Conservation (phyloP, 2,888 invertebrate genomes). For the Eucriotettix oculatus region DNA sequence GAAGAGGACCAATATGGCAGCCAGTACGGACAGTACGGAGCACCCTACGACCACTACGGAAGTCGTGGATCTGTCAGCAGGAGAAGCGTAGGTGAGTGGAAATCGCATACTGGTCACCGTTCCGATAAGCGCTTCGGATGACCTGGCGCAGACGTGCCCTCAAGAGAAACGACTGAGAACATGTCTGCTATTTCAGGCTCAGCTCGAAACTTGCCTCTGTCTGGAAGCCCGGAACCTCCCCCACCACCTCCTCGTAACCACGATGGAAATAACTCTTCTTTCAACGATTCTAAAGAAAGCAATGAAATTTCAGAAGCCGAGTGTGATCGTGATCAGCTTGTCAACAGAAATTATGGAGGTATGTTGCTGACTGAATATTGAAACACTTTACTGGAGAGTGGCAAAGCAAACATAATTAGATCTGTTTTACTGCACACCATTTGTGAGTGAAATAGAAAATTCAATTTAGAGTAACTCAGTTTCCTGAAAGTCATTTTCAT, state of each 20-base stretch:
- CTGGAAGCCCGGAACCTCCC: constrained; percentile 42
- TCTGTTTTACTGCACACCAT: too few species aligned
- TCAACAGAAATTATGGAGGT: constrained; percentile 75
- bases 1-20: constrained; percentile 86
- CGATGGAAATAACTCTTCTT: constrained; percentile 53
- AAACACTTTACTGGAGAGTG: too few species aligned
- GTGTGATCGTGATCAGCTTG: constrained; percentile 66
- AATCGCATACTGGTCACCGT: background rate
- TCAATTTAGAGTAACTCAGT: too few species aligned
- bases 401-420: too few species aligned
- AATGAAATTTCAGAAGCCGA: constrained; percentile 89
- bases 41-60: constrained; percentile 80
- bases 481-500: too few species aligned
- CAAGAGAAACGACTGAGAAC: too few species aligned
- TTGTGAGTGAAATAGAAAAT: too few species aligned
- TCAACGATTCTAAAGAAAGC: constrained; percentile 87
- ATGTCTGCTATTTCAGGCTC: constrained; percentile 20
- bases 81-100: constrained; percentile 18
- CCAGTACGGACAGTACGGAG: constrained; percentile 64
- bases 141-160: too few species aligned
- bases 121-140: too few species aligned
- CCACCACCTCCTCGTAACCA: constrained; percentile 69
- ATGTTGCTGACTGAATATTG: constrained; percentile 21
- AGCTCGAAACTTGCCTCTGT: constrained; percentile 37
- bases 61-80: constrained; percentile 54